phyloP scores from a whole-genome alignment of 2,797 vertebrate genomes.

The Enteromius trimaculatus region DNA sequence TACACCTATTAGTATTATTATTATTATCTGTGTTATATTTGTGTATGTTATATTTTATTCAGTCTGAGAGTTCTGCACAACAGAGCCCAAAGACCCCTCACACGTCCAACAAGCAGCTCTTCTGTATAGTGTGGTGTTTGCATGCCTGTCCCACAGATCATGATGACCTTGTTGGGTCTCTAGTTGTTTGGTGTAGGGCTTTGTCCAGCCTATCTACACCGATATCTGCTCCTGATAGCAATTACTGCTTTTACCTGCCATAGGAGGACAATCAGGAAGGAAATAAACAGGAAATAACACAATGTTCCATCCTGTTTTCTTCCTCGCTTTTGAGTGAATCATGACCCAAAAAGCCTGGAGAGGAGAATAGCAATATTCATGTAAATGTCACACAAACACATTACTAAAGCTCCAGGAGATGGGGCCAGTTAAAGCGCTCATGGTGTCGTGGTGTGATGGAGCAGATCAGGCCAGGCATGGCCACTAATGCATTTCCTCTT shows the following conservation, averaged over 20 bases:
- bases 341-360: conserved; percentile 3
- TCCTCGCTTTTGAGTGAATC: conserved; percentile 4
- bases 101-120: conserved; percentile 70
- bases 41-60: no score
- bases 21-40: no score
- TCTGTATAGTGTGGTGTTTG: neutral
- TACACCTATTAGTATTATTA: no score
- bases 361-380: conserved; percentile 23
- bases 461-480: conserved; percentile 27
- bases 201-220: conserved; percentile 42
- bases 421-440: conserved; percentile 1
- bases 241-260: conserved; percentile 47
- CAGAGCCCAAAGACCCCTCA: conserved; percentile 65
- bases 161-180: conserved; percentile 50
- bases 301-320: conserved; percentile 6
- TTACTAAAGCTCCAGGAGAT: conserved; percentile 31
- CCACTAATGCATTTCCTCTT: conserved; percentile 41
- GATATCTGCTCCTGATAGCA: conserved; percentile 55
- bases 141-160: conserved; percentile 45
- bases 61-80: conserved; percentile 55
- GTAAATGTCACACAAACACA: conserved; percentile 34
- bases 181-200: neutral
- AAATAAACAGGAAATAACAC: conserved; percentile 12
- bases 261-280: conserved; percentile 32
- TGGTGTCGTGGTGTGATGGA: conserved; percentile 19